Percentiles rank a stretch among this genome's conserved stretches.
Evolutionary conservation across 2,797 vertebrate genomes (phyloP).

Genomic region (Aythya fuligula): DNA sequence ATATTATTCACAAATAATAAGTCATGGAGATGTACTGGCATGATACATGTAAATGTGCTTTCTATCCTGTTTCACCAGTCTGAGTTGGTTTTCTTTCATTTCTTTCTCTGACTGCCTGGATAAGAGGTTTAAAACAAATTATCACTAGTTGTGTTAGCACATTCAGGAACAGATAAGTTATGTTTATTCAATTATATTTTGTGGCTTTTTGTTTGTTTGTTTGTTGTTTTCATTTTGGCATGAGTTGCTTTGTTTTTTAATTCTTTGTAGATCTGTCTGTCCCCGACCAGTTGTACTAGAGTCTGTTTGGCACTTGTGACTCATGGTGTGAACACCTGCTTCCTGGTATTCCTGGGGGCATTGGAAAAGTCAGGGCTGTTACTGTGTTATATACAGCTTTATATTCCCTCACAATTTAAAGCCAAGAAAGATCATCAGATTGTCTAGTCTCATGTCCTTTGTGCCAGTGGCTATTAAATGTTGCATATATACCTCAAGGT

Average conservation of each 20-base stretch:
- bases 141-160: neutral
- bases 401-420: neutral
- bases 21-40: neutral
- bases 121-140: neutral
- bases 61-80: neutral
- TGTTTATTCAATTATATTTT: neutral
- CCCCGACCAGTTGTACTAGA: neutral
- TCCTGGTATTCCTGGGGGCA: neutral
- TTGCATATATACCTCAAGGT: neutral
- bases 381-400: neutral
- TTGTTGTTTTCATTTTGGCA: neutral
- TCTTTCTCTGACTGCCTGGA: neutral
- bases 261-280: neutral
- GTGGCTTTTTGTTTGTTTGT: neutral
- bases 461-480: neutral
- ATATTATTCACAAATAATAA: neutral
- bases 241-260: neutral
- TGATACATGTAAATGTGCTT: neutral
- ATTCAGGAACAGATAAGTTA: neutral
- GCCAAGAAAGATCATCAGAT: neutral
- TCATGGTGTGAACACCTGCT: neutral
- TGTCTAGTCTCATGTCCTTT: neutral
- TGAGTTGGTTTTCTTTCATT: neutral
- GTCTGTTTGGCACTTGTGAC: neutral
- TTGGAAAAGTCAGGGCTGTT: neutral